These are phyloP conservation scores for Leptinotarsa defecta DNA, from an alignment of 1,140 invertebrate genomes.

Conservation along the genomic window DNA sequence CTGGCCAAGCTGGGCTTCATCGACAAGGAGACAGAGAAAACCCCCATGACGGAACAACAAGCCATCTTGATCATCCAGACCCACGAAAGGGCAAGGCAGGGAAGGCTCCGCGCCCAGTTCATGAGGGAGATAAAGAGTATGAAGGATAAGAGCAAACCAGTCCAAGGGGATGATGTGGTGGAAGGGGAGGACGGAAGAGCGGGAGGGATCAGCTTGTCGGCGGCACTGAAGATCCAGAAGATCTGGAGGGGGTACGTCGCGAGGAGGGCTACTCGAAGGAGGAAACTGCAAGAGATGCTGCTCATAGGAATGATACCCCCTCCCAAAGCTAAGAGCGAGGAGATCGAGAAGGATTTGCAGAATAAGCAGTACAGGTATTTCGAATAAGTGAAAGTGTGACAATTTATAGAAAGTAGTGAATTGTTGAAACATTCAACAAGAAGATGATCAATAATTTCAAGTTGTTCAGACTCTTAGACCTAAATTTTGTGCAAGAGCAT, in stretches of 20 bases:
- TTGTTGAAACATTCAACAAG: no score
- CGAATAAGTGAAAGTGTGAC: neutral
- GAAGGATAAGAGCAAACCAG: conserved; percentile 72
- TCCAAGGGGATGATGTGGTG: conserved; percentile 51
- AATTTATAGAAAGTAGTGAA: no score
- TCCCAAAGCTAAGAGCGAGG: conserved; percentile 56
- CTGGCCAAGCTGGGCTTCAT: conserved; percentile 71
- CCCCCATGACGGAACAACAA: conserved; percentile 76
- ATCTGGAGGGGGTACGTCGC: conserved; percentile 82
- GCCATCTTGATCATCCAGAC: conserved; percentile 85
- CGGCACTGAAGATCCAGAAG: conserved; percentile 80
- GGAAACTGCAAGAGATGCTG: conserved; percentile 81
- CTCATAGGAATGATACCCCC: conserved; percentile 75
- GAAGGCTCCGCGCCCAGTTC: conserved; percentile 80
- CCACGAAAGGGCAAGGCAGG: conserved; percentile 89
- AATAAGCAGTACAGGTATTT: conserved; percentile 61
- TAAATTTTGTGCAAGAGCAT: neutral
- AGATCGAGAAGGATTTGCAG: conserved; percentile 58
- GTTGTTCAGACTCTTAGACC: no score
- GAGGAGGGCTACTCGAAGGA: conserved; percentile 68
- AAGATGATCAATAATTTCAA: no score
- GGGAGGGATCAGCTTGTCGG: conserved; percentile 61
- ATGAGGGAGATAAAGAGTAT: conserved; percentile 85
- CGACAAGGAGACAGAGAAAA: conserved; percentile 61
- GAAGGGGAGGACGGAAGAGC: conserved; percentile 56